Evolutionary conservation across 2,797 vertebrate genomes (phyloP).

Genomic region (Pygocentrus nattereri): DNA sequence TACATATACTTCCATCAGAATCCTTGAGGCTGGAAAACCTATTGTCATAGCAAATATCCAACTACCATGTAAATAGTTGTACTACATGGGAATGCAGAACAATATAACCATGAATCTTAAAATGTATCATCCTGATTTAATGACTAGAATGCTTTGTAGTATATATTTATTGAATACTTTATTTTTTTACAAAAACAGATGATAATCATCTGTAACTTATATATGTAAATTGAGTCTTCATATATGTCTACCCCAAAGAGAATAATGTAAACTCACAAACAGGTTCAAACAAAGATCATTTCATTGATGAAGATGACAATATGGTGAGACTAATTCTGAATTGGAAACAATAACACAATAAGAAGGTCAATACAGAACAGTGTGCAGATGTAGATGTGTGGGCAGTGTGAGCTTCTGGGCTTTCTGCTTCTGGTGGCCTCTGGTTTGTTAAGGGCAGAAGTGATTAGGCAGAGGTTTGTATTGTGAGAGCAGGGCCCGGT

Average conservation of each 20-base stretch:
- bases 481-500: conserved; percentile 43
- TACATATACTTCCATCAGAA: conserved; percentile 72
- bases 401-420: conserved; percentile 11
- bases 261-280: background rate
- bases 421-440: conserved; percentile 63
- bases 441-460: conserved; percentile 54
- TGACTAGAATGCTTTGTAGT: too few relatives aligned
- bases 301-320: background rate
- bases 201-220: background rate
- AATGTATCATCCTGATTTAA: too few relatives aligned
- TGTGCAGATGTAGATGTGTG: background rate
- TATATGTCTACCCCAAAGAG: background rate
- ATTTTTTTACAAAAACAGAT: too few relatives aligned
- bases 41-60: conserved; percentile 67
- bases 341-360: background rate
- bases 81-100: background rate
- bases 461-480: conserved; percentile 68
- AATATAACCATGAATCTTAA: too few relatives aligned
- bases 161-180: too few relatives aligned
- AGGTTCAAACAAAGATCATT: background rate
- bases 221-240: background rate
- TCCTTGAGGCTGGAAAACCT: conserved; percentile 77
- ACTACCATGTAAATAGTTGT: conserved; percentile 46
- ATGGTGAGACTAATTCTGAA: background rate
- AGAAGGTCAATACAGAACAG: background rate